These are phyloP conservation scores for Xestoiulus laeticollis DNA, from an alignment of 2,888 invertebrate genomes.

Conservation along the genomic window DNA sequence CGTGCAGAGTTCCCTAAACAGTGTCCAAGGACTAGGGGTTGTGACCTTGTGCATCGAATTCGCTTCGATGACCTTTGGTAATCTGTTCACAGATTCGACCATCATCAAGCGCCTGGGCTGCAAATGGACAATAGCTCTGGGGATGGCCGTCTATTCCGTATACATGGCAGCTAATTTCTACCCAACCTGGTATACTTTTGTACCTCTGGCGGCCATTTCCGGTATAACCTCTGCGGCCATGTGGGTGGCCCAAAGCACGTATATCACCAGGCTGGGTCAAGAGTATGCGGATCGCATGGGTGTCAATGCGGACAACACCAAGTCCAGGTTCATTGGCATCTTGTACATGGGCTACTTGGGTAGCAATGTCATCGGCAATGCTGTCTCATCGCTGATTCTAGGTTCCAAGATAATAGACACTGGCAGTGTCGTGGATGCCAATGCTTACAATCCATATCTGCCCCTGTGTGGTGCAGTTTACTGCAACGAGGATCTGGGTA, in stretches of 20 bases:
- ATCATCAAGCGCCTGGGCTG: conserved; percentile 57
- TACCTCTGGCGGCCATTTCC: conserved; percentile 54
- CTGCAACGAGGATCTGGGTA: conserved; percentile 53
- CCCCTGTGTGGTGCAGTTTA: conserved; percentile 55
- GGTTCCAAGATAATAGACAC: conserved; percentile 29
- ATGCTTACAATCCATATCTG: conserved; percentile 42
- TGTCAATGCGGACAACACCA: conserved; percentile 54
- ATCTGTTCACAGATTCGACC: conserved; percentile 52
- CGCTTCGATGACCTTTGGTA: conserved; percentile 51
- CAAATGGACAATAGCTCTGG: conserved; percentile 56
- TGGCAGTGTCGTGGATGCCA: background rate
- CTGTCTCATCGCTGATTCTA: conserved; percentile 49
- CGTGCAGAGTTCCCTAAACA: conserved; percentile 51
- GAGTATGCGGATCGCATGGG: conserved; percentile 52
- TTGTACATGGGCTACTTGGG: conserved; percentile 57
- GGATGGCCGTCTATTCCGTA: conserved; percentile 55
- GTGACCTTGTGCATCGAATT: conserved; percentile 50
- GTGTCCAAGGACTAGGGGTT: conserved; percentile 49
- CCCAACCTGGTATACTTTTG: conserved; percentile 53
- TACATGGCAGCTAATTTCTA: conserved; percentile 56
- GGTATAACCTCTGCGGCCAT: conserved; percentile 56
- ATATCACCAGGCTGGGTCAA: conserved; percentile 56
- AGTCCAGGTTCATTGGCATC: conserved; percentile 57
- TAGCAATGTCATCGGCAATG: conserved; percentile 50
- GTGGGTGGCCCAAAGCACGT: conserved; percentile 57